Conservation (phyloP, 2,113 vertebrate species). For the Phylloscopus whistleri region DNA sequence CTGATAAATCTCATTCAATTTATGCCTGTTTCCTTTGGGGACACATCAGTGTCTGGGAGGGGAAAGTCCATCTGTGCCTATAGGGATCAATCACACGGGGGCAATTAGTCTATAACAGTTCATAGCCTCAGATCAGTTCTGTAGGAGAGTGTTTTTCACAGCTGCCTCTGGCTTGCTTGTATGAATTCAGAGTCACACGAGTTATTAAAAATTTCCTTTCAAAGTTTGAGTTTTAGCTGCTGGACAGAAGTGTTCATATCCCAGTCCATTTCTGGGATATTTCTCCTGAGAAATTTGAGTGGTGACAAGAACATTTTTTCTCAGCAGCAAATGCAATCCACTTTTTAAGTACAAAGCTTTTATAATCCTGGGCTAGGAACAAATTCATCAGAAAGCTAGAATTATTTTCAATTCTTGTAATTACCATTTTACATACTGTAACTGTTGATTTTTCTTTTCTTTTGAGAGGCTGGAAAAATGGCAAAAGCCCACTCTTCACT, state of each 20-base stretch:
- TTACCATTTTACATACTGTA: neutral
- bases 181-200: neutral
- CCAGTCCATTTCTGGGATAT: neutral
- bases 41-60: neutral
- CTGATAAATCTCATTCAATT: slow-evolving; percentile 7
- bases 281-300: neutral
- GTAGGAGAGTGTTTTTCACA: neutral
- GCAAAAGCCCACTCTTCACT: neutral
- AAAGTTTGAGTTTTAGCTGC: neutral
- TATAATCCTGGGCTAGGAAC: neutral
- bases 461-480: neutral
- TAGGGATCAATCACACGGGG: neutral
- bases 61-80: neutral
- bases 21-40: neutral
- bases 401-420: neutral
- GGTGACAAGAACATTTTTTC: neutral
- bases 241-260: neutral
- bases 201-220: neutral
- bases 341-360: neutral
- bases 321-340: neutral
- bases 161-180: neutral
- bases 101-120: neutral
- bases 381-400: neutral
- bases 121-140: neutral
- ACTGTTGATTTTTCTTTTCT: slow-evolving; percentile 8